A percentile compares a stretch with the other conserved stretches of the same genome.
phyloP scores from a whole-genome alignment of 2,113 vertebrate genomes.

The Diphyllodes magnificus region DNA sequence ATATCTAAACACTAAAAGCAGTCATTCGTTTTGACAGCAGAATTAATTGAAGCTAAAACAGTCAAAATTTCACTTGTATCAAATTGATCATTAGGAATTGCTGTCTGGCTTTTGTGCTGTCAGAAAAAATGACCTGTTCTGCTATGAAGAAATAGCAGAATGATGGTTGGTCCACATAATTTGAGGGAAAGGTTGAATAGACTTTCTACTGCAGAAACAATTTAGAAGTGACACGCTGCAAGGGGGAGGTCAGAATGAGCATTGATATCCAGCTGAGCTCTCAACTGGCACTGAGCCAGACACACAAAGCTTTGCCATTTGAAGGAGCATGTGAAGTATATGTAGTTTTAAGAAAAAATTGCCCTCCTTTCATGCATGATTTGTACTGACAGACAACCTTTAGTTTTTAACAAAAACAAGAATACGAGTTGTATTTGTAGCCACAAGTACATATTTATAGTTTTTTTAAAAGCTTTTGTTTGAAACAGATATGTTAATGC shows the following conservation, averaged over 20 bases:
- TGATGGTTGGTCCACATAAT: slow-evolving; percentile 73
- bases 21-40: slow-evolving; percentile 91
- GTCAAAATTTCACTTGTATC: slow-evolving; percentile 81
- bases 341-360: slow-evolving; percentile 71
- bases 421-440: slow-evolving; percentile 13
- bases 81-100: slow-evolving; percentile 87
- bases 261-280: slow-evolving; percentile 90
- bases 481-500: background rate
- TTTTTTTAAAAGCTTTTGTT: background rate
- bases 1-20: slow-evolving; percentile 73
- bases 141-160: slow-evolving; percentile 82
- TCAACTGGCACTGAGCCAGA: slow-evolving; percentile 86
- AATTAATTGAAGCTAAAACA: slow-evolving; percentile 92
- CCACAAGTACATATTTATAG: background rate
- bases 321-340: slow-evolving; percentile 78
- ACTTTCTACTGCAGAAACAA: slow-evolving; percentile 88
- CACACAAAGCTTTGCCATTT: slow-evolving; percentile 79
- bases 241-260: slow-evolving; percentile 77
- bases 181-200: slow-evolving; percentile 89
- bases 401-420: background rate
- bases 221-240: slow-evolving; percentile 84
- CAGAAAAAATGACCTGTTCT: slow-evolving; percentile 83
- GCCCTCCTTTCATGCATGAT: slow-evolving; percentile 64
- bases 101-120: slow-evolving; percentile 80
- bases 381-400: too few relatives aligned